Conservation (phyloP, 92 coral and sea anemone species). For the Nematostella vectensis region DNA sequence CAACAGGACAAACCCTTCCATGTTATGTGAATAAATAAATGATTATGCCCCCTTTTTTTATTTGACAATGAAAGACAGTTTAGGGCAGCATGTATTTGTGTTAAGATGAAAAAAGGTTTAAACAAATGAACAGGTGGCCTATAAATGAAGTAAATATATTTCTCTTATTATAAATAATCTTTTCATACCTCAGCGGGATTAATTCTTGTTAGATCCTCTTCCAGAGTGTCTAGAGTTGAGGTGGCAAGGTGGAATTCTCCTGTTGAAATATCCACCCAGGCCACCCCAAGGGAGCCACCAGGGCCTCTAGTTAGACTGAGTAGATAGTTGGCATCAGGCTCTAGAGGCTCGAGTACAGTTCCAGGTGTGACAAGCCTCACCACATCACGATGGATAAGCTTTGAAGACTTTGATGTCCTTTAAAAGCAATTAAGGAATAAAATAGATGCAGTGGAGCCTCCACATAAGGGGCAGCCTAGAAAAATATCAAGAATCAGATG, state of each 20-base stretch:
- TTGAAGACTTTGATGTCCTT: slow-evolving; percentile 63
- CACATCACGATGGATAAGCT: slow-evolving; percentile 69
- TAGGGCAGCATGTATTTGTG: too few relatives aligned
- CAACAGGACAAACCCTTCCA: not conserved
- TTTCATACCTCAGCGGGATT: slow-evolving; percentile 95
- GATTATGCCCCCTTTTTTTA: too few relatives aligned
- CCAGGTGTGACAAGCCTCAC: slow-evolving; percentile 87
- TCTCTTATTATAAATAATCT: too few relatives aligned
- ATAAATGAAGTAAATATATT: too few relatives aligned
- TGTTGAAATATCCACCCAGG: slow-evolving; percentile 81
- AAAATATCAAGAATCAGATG: too few relatives aligned
- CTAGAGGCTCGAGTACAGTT: slow-evolving; percentile 64
- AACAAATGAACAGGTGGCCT: too few relatives aligned
- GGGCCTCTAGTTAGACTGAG: slow-evolving; percentile 67
- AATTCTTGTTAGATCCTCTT: slow-evolving; percentile 72
- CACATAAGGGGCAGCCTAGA: too few relatives aligned
- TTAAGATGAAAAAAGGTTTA: too few relatives aligned
- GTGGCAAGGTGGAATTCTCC: slow-evolving; percentile 66
- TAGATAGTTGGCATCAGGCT: slow-evolving; percentile 77
- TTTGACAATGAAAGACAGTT: not conserved
- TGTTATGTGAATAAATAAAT: not conserved
- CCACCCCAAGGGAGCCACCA: slow-evolving; percentile 62
- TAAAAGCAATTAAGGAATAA: not conserved
- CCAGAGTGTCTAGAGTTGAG: slow-evolving; percentile 53
- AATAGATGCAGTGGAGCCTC: too few relatives aligned